Evolutionary conservation across 35 echinoderm and acorn worm species (phyloP).

Genomic region (Holothuria glaberrima): DNA sequence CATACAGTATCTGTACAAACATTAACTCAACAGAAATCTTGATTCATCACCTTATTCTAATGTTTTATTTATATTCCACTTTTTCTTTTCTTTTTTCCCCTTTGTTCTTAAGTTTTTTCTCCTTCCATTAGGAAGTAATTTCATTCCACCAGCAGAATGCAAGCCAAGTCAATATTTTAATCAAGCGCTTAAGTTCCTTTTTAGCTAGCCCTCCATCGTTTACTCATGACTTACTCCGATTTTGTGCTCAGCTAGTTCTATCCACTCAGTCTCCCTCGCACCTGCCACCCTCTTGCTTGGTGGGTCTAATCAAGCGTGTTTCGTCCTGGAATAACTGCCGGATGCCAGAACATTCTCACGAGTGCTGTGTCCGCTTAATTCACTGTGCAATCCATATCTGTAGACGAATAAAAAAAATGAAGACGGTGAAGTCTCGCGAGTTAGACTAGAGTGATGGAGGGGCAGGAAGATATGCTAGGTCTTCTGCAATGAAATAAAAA

Average conservation of each 20-base stretch:
- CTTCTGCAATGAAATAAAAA: background rate
- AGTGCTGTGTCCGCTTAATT: slow-evolving; percentile 35
- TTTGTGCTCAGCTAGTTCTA: slow-evolving; percentile 43
- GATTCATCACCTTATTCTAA: background rate
- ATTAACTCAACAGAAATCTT: background rate
- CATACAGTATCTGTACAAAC: no score
- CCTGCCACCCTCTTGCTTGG: slow-evolving; percentile 30
- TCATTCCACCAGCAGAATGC: slow-evolving; percentile 4
- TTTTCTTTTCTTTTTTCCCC: background rate
- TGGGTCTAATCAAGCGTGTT: slow-evolving; percentile 35
- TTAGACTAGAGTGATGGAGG: background rate
- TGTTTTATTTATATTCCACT: slow-evolving; percentile 7
- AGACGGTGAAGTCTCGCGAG: background rate
- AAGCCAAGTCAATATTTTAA: slow-evolving; percentile 55
- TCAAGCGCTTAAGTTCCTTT: slow-evolving; percentile 45
- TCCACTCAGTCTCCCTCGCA: slow-evolving; percentile 29
- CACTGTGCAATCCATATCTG: slow-evolving; percentile 42
- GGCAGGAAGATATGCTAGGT: no score
- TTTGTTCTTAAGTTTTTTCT: background rate
- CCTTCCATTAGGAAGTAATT: slow-evolving; percentile 16
- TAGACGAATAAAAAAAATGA: slow-evolving; percentile 25
- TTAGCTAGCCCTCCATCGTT: background rate
- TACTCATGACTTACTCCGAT: slow-evolving; percentile 47
- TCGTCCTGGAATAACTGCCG: background rate
- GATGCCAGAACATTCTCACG: background rate